phyloP scores from a whole-genome alignment of 1,140 invertebrate species.

The Planococcus citri region DNA sequence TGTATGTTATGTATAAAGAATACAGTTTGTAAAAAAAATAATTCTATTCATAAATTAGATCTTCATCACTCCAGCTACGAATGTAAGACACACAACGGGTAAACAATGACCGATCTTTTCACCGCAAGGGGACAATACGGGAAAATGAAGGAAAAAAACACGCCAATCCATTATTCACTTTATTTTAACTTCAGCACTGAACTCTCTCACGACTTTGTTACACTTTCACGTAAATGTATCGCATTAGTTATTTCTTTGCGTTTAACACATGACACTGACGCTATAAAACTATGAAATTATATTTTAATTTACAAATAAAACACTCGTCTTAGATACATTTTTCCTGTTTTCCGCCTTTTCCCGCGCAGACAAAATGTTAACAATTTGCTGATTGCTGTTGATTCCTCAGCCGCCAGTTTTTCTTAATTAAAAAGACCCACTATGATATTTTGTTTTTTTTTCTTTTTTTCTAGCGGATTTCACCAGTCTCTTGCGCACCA shows the following conservation, averaged over 20 bases:
- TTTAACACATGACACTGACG: not conserved
- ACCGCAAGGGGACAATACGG: not conserved
- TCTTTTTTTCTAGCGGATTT: not conserved
- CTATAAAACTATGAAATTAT: not conserved
- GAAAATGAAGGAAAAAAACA: not conserved
- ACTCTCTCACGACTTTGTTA: conserved; percentile 19
- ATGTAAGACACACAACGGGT: too few relatives aligned
- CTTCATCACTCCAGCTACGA: not conserved
- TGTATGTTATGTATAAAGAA: not conserved
- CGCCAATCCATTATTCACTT: not conserved
- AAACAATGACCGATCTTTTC: not conserved
- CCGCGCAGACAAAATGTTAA: too few relatives aligned
- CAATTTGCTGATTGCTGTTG: not conserved
- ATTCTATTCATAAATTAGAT: conserved; percentile 2
- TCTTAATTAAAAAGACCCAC: not conserved
- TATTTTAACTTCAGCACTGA: conserved; percentile 12
- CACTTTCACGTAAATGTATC: conserved; percentile 10
- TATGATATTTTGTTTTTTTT: not conserved
- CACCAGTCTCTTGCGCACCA: not conserved
- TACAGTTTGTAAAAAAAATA: not conserved
- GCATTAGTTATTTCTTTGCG: not conserved
- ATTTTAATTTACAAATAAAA: not conserved
- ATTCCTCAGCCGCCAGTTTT: not conserved
- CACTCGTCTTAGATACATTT: not conserved
- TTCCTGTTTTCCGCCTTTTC: too few relatives aligned